Evolutionary conservation across 2,113 vertebrate species (phyloP).

Genomic region (Rissa tridactyla): DNA sequence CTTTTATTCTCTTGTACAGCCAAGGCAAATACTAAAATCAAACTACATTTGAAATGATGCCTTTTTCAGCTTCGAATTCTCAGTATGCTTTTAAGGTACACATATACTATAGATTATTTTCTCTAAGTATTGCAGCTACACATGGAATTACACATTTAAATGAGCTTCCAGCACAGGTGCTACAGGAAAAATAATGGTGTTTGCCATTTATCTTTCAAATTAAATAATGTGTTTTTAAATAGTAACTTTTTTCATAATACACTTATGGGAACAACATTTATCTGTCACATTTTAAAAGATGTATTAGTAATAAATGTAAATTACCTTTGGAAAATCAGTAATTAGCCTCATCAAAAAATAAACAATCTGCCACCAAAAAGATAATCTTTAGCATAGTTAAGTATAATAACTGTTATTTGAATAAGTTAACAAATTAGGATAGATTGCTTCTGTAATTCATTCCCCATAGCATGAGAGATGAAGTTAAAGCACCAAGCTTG

Average conservation of each 20-base stretch:
- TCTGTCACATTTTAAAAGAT: slow-evolving; percentile 87
- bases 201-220: slow-evolving; percentile 87
- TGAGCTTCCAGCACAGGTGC: slow-evolving; percentile 82
- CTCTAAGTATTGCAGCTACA: slow-evolving; percentile 73
- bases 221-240: slow-evolving; percentile 88
- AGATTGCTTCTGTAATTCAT: slow-evolving; percentile 86
- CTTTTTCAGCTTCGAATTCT: slow-evolving; percentile 60
- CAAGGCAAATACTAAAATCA: slow-evolving; percentile 62
- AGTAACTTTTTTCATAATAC: slow-evolving; percentile 87
- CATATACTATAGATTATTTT: slow-evolving; percentile 70
- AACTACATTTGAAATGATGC: slow-evolving; percentile 56
- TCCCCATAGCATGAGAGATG: slow-evolving; percentile 82
- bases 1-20: slow-evolving; percentile 48
- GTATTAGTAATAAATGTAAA: slow-evolving; percentile 88
- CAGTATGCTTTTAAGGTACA: slow-evolving; percentile 76
- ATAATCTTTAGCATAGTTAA: slow-evolving; percentile 87
- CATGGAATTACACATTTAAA: slow-evolving; percentile 83
- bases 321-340: slow-evolving; percentile 87
- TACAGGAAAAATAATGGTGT: slow-evolving; percentile 82
- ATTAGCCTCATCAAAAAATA: slow-evolving; percentile 88
- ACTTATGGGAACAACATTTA: slow-evolving; percentile 87
- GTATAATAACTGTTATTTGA: slow-evolving; percentile 88
- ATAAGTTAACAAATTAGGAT: slow-evolving; percentile 88
- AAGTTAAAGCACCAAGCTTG: slow-evolving; percentile 75
- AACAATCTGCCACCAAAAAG: slow-evolving; percentile 88